phyloP scores from a whole-genome alignment of 2,888 invertebrate genomes.

The Anorthoa munda region DNA sequence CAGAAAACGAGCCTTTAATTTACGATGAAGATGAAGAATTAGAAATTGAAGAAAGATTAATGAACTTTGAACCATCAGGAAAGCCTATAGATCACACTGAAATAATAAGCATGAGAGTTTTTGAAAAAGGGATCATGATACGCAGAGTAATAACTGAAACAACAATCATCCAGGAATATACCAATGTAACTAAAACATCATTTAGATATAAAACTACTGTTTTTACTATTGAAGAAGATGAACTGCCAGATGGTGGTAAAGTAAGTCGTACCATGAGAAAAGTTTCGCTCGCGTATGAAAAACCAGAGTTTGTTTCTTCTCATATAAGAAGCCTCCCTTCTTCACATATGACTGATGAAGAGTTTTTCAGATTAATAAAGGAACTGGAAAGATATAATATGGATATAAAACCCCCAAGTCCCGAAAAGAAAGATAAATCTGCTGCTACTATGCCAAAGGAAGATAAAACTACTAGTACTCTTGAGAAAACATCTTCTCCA shows the following conservation, averaged over 20 bases:
- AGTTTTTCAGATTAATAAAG: not conserved
- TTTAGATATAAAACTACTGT: conserved; percentile 60
- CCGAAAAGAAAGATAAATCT: not conserved
- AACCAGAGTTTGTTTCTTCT: conserved; percentile 33
- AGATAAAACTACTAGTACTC: not conserved
- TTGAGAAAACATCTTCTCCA: not conserved
- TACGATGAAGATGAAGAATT: conserved; percentile 62
- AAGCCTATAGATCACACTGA: conserved; percentile 52
- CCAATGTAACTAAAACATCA: conserved; percentile 52
- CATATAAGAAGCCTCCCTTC: too few relatives aligned
- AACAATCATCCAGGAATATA: conserved; percentile 60
- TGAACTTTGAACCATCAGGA: conserved; percentile 58
- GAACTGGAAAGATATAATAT: not conserved
- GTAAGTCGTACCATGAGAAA: conserved; percentile 53
- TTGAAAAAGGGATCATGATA: conserved; percentile 43
- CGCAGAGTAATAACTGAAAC: conserved; percentile 48
- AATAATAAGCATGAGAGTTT: conserved; percentile 22
- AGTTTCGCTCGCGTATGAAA: conserved; percentile 57
- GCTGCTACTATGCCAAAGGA: too few relatives aligned
- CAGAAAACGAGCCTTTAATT: conserved; percentile 45
- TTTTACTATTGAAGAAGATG: conserved; percentile 64
- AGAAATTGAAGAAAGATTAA: conserved; percentile 63
- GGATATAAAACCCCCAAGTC: conserved; percentile 35
- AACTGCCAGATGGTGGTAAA: conserved; percentile 53
- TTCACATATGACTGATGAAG: not conserved